Percentiles rank a stretch among this genome's conserved stretches.
Conservation (phyloP, 2,113 vertebrate genomes). For the Lonchura striata region DNA sequence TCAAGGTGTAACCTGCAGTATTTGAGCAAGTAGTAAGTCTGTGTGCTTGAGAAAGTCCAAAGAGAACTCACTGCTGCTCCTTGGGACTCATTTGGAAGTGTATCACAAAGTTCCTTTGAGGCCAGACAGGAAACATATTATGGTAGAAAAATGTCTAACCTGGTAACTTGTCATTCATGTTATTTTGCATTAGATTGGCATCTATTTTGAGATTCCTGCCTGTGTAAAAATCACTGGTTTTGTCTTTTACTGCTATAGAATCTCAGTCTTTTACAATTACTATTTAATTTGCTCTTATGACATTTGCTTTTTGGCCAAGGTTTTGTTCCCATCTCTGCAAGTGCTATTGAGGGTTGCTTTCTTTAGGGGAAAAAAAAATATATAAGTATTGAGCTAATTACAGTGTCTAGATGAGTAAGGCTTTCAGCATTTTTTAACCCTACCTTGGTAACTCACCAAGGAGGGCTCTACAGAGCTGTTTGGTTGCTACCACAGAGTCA, state of each 20-base stretch:
- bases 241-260: not conserved
- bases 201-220: not conserved
- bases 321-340: not conserved
- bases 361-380: not conserved
- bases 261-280: not conserved
- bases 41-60: not conserved
- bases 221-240: not conserved
- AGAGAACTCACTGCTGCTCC: not conserved
- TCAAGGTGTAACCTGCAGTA: not conserved
- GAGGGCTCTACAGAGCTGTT: not conserved
- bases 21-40: not conserved
- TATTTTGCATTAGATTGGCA: not conserved
- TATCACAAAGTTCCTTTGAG: conserved; percentile 4
- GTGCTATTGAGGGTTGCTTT: not conserved
- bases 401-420: not conserved
- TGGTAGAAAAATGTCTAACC: not conserved
- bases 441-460: not conserved
- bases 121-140: not conserved
- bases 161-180: not conserved
- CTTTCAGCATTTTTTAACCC: not conserved
- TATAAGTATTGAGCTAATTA: not conserved
- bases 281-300: not conserved
- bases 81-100: not conserved
- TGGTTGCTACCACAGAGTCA: not conserved
- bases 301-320: accelerated